phyloP scores from a whole-genome alignment of 2,797 vertebrate genomes.

The Malurus leucopterus region DNA sequence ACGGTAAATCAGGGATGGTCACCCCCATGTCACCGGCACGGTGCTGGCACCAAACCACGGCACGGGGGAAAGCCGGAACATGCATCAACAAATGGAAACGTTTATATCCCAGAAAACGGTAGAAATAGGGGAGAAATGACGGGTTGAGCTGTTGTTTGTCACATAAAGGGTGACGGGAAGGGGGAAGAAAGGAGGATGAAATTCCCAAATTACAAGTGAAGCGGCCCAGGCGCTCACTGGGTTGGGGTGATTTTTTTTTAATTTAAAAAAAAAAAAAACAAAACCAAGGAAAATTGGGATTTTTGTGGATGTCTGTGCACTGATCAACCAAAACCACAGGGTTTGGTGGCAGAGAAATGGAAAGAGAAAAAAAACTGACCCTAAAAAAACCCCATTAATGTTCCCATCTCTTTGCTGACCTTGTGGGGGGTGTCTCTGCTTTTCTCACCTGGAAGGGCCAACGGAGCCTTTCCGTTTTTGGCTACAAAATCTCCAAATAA shows the following conservation, averaged over 20 bases:
- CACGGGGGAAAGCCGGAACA: background rate
- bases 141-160: background rate
- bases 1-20: background rate
- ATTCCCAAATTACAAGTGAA: background rate
- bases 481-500: background rate
- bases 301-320: background rate
- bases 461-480: background rate
- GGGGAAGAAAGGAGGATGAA: background rate
- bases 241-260: background rate
- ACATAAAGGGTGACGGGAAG: background rate
- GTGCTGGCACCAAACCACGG: background rate
- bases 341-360: background rate
- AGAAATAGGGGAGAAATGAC: background rate
- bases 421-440: rapidly evolving
- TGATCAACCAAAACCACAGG: rapidly evolving
- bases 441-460: background rate
- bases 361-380: background rate
- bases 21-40: background rate
- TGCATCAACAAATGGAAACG: conserved; percentile 17
- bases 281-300: background rate
- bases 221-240: background rate
- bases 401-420: background rate
- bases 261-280: background rate
- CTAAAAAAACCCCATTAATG: background rate
- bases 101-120: background rate